Percentiles rank a stretch among this genome's conserved stretches.
Conservation (phyloP, 2,888 invertebrate species). For the Sabatieria punctata region DNA sequence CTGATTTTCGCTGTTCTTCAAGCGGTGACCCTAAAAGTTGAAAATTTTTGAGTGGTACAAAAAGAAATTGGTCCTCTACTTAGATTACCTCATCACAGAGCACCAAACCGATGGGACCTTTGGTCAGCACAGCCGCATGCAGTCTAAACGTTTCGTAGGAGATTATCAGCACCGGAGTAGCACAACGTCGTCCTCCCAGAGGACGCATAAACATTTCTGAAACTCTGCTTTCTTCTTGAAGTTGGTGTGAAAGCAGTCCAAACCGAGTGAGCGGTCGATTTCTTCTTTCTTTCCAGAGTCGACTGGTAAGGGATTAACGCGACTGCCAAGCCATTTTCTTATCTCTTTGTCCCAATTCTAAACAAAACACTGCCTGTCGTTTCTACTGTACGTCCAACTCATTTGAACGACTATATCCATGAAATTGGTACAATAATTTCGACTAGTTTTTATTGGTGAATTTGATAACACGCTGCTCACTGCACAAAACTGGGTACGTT, state of each 20-base stretch:
- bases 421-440: too few species aligned
- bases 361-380: too few species aligned
- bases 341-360: slow-evolving; percentile 97
- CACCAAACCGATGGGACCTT: slow-evolving; percentile 77
- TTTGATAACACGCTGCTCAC: too few species aligned
- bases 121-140: slow-evolving; percentile 70
- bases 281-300: slow-evolving; percentile 64
- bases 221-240: too few species aligned
- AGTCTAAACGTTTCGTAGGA: slow-evolving; percentile 96
- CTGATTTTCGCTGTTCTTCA: slow-evolving; percentile 95
- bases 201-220: slow-evolving; percentile 51
- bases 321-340: slow-evolving; percentile 72
- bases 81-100: slow-evolving; percentile 70
- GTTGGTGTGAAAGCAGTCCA: too few species aligned
- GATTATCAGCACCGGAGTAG: slow-evolving; percentile 83
- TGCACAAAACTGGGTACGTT: too few species aligned
- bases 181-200: slow-evolving; percentile 50
- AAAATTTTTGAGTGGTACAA: slow-evolving; percentile 3
- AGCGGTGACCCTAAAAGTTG: slow-evolving; percentile 55
- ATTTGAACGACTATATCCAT: too few species aligned
- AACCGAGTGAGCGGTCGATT: slow-evolving; percentile 46
- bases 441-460: too few species aligned
- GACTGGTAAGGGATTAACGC: slow-evolving; percentile 57
- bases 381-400: too few species aligned
- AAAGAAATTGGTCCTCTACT: not conserved